Evolutionary conservation across 2,797 vertebrate species (phyloP), one percentile per base, ranked within the genome.

Genomic region (Hippopotamyrus pictus): DNA sequence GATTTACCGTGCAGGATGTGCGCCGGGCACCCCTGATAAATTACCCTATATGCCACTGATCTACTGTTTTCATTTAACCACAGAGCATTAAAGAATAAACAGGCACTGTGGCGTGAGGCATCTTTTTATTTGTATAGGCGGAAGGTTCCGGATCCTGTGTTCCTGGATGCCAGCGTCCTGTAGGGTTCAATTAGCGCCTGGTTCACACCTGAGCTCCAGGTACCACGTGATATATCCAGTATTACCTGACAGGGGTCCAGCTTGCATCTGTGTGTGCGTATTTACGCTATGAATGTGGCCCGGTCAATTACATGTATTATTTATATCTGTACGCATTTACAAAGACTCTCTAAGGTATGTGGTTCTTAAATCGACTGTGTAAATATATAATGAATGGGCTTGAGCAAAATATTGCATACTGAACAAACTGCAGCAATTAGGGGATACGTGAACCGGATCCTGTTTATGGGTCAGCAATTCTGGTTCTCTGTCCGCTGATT

Each of bases 61-160:
- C 82, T 48, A 84, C 46, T 50, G 44, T 50, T 48, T 48, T 84
- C 82, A 84, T 50, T 84, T 84, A 84, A 84, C n/a, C 82, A 84
- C n/a, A 19, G 82, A 29, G n/a, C 41, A 84, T 48, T 84, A 79
- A 79, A 79, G 73, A 79, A 48, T 51, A 50, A 84, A 50, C 44
- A 50, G 17, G 76, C 46, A 22, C n/a, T 84, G 44, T n/a, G 22
- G 46, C 1, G 2, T 22, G 19, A 50, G 19, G n/a, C 44, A 25
- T 33, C 37, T 59, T 14, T 37, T 37, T 82, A 6, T 84, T 50
- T 48, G 50, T 48, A 62, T 62, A 51, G 46, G n/a, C 3, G 9
- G 46, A 50, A 50, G 46, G 44, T 22, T 48, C n/a, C 46, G 19
- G 41, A 22, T 22, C n/a, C 82, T 1, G 11, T 25, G 82, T 25